A percentile compares a stretch with the other conserved stretches of the same genome.
phyloP scores from a whole-genome alignment of 92 coral and sea anemone genomes.

The Scolanthus callimorphus region DNA sequence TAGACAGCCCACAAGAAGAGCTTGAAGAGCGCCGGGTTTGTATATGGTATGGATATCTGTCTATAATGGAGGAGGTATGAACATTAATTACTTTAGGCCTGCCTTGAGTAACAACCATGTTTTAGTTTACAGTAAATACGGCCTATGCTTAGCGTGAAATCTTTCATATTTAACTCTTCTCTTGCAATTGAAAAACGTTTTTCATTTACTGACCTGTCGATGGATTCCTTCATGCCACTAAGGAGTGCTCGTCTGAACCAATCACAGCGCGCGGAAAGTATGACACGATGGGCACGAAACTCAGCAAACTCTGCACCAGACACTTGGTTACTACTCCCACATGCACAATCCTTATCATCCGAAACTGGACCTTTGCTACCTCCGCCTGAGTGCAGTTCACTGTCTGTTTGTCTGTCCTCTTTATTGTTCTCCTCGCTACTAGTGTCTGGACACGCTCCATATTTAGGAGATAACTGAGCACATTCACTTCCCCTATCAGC shows the following conservation, averaged over 20 bases:
- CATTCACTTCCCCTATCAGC: no score
- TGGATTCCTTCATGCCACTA: constrained; percentile 97
- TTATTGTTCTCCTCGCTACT: constrained; percentile 6
- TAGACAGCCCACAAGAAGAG: constrained; percentile 72
- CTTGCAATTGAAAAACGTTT: no score
- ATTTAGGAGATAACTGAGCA: background rate
- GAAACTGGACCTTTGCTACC: background rate
- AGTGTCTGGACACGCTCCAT: background rate
- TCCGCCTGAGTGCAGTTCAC: constrained; percentile 3
- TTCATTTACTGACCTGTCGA: constrained; percentile 77
- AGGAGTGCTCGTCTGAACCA: constrained; percentile 90
- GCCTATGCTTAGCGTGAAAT: no score
- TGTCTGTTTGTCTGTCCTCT: background rate
- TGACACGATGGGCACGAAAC: constrained; percentile 82
- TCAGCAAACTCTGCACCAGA: constrained; percentile 7
- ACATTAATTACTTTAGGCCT: no score
- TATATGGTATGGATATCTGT: constrained; percentile 71
- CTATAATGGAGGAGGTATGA: constrained; percentile 19
- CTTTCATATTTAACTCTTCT: no score
- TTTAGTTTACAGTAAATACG: no score
- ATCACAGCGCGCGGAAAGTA: constrained; percentile 90
- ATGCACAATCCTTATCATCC: constrained; percentile 7
- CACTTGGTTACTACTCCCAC: constrained; percentile 12
- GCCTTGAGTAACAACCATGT: no score
- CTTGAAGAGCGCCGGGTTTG: constrained; percentile 60